phyloP scores from a whole-genome alignment of 1,140 invertebrate genomes.

The Yoshiicerus persimilis region DNA sequence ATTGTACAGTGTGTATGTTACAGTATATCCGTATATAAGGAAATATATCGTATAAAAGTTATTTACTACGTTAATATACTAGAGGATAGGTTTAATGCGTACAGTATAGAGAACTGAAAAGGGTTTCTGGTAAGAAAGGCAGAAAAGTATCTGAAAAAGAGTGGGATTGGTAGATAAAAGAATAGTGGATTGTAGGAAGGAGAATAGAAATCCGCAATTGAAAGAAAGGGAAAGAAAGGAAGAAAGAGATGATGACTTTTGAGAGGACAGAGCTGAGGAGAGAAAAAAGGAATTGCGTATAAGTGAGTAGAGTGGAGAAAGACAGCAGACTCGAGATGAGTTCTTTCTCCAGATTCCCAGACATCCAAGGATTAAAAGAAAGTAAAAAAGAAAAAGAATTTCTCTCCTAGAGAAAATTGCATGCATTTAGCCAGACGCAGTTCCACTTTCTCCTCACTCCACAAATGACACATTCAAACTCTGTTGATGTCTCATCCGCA shows the following conservation, averaged over 20 bases:
- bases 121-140: not conserved
- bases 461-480: not conserved
- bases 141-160: not conserved
- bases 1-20: not conserved
- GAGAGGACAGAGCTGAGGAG: not conserved
- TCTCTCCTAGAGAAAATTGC: not conserved
- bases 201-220: not conserved
- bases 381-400: no score
- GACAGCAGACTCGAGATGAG: no score
- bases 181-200: not conserved
- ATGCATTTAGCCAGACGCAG: not conserved
- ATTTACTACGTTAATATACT: not conserved
- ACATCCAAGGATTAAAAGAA: no score
- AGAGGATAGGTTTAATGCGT: not conserved
- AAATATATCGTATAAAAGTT: not conserved
- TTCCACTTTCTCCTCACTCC: not conserved
- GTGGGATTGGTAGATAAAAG: conserved; percentile 2
- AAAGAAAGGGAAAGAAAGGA: not conserved
- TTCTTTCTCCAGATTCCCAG: no score
- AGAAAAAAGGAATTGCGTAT: not conserved
- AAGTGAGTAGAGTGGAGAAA: not conserved
- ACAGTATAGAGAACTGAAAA: not conserved
- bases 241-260: conserved; percentile 14
- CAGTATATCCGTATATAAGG: not conserved
- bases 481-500: not conserved